Base-by-base conservation (phyloP, 2,888 invertebrate species). In the Stomorhina lunata region DNA sequence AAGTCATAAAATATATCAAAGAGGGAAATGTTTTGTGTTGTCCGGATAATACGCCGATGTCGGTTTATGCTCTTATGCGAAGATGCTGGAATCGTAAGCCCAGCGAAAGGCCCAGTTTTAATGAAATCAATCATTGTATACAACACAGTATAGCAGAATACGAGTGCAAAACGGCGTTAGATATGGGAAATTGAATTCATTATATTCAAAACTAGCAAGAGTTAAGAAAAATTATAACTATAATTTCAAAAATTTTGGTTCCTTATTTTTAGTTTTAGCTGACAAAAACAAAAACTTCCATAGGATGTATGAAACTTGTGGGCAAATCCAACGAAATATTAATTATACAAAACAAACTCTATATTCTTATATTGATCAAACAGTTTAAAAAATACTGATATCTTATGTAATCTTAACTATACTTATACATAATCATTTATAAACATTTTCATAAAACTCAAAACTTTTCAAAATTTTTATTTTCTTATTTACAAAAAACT, bases 1-100 rank as follows among this genome's bases (percentile, higher is more conserved):
- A 99, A 92, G 98, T 99, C 34, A 97, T 98, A 12, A 96, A 96
- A 88, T 98, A 96, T 92, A 94, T 98, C 72, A 98, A 98, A 91
- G 98, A 97, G 86, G 98, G 98, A 10, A 96, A 97, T 91, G 95
- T 97, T 53, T 93, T 99, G 63, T 94, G 95, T 59, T 96, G 96
- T 89, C 98, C 98, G 1, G 98, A 98, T 85, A 96, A 96, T 88
- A 97, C 97, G 50, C 97, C 97, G 0, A 92, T 95, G 32, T 94
- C 95, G 84, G 94, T 97, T 34, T 98, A 98, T 91, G 96, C 97
- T 81, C 92, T 99, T 53, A 98, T 99, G 98, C 95, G 95, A 88
- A 94, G 95, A 86, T 98, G 98, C 91, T 99, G 98, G 98, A 95
- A 95, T 88, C 94, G 95, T 86, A 96, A 96, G 89, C 96, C 98